Evolutionary conservation across 2,113 vertebrate species (phyloP).

Genomic region (Pseudolaguvia tuberculata): DNA sequence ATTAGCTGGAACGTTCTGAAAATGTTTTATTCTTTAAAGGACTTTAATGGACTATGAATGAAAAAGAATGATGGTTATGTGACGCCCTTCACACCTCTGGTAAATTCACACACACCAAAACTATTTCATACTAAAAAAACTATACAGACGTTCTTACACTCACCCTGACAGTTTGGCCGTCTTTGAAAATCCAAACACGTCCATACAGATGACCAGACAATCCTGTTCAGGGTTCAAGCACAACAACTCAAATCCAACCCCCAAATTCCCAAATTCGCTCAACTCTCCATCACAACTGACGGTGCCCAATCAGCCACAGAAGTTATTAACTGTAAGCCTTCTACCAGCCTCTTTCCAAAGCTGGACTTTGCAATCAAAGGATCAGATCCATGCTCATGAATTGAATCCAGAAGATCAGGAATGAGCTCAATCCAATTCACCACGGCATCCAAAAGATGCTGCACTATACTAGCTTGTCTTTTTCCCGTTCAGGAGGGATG

Average conservation of each 20-base stretch:
- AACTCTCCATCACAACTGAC: conserved; percentile 27
- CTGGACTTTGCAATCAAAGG: conserved; percentile 7
- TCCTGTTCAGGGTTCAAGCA: neutral
- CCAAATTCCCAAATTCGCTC: conserved; percentile 8
- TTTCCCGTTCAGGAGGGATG: neutral
- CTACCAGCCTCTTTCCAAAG: conserved; percentile 13
- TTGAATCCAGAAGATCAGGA: conserved; percentile 4
- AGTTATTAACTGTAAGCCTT: neutral
- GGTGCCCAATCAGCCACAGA: neutral
- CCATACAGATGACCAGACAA: conserved; percentile 47
- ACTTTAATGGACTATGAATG: neutral
- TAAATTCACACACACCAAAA: neutral
- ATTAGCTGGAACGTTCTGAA: neutral
- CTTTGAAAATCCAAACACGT: conserved; percentile 71
- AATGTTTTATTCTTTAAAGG: neutral
- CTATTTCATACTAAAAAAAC: neutral
- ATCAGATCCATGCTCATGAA: conserved; percentile 2
- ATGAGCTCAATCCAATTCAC: neutral
- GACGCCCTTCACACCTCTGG: conserved; percentile 5
- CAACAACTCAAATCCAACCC: conserved; percentile 47
- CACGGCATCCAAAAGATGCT: neutral
- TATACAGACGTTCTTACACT: conserved; percentile 39
- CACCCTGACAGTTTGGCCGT: conserved; percentile 68
- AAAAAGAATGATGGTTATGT: neutral
- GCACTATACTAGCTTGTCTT: neutral